These are phyloP conservation scores for Muscicapa striata DNA, from an alignment of 2,797 vertebrate genomes.

Conservation along the genomic window DNA sequence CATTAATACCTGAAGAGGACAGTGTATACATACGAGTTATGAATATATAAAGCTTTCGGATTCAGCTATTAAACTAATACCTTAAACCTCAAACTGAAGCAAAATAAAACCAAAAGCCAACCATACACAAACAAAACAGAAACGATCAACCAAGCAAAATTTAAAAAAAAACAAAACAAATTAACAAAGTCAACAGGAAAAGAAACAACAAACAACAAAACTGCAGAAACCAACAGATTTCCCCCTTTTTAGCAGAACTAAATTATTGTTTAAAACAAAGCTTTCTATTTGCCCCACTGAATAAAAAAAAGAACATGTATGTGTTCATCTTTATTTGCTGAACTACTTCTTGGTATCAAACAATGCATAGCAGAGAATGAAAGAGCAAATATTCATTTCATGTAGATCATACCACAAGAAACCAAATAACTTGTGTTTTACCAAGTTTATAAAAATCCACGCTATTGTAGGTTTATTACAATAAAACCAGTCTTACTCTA, in stretches of 20 bases:
- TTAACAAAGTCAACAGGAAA: neutral
- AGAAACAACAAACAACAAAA: neutral
- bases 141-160: neutral
- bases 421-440: neutral
- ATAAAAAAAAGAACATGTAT: neutral
- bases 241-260: neutral
- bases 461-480: neutral
- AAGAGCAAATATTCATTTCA: neutral
- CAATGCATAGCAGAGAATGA: neutral
- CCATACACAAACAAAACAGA: neutral
- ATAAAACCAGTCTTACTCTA: neutral
- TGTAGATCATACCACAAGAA: neutral
- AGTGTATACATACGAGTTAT: neutral
- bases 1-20: neutral
- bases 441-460: neutral
- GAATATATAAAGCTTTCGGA: neutral
- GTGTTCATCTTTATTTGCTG: neutral
- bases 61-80: neutral
- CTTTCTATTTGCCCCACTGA: neutral
- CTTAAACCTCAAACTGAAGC: neutral
- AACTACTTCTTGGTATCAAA: neutral
- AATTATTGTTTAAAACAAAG: neutral
- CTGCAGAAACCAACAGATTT: accelerated
- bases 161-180: accelerated
- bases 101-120: neutral